Evolutionary conservation across 2,113 vertebrate genomes (phyloP).

Genomic region (Sander lucioperca): DNA sequence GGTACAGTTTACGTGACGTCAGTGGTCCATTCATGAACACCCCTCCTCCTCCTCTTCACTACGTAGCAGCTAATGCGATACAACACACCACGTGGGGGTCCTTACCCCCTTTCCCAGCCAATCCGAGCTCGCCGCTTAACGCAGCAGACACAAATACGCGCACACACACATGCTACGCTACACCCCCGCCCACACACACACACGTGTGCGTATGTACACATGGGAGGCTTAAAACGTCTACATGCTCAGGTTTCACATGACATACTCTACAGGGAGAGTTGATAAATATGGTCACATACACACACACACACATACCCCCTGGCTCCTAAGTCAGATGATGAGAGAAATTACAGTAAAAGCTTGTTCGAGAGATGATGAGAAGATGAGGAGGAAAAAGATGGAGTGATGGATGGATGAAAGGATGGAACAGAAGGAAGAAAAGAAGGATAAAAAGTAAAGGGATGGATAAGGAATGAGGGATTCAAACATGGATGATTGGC

Average conservation of each 20-base stretch:
- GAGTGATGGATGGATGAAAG: neutral
- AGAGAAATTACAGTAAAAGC: neutral
- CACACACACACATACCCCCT: too few species aligned
- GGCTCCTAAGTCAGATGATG: slow-evolving; percentile 8
- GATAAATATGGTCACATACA: neutral
- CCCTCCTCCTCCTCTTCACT: slow-evolving; percentile 54
- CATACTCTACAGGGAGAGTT: neutral
- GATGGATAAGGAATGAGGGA: slow-evolving; percentile 15
- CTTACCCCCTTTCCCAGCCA: slow-evolving; percentile 81
- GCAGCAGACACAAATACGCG: slow-evolving; percentile 54
- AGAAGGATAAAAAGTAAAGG: neutral
- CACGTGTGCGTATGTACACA: slow-evolving; percentile 58
- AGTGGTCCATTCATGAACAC: slow-evolving; percentile 77
- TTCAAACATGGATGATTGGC: slow-evolving; percentile 29
- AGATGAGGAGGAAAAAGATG: neutral
- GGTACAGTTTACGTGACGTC: slow-evolving; percentile 61
- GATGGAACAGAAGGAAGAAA: neutral
- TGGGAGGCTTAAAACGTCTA: slow-evolving; percentile 43
- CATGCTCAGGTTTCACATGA: slow-evolving; percentile 42
- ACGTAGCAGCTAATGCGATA: slow-evolving; percentile 76
- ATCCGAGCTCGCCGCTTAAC: slow-evolving; percentile 64
- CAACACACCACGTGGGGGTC: slow-evolving; percentile 78
- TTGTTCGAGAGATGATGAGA: neutral
- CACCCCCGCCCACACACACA: slow-evolving; percentile 53
- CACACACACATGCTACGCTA: slow-evolving; percentile 25